These are phyloP conservation scores for Drosophila recens DNA, from an alignment of 2,888 invertebrate species.

Conservation along the genomic window DNA sequence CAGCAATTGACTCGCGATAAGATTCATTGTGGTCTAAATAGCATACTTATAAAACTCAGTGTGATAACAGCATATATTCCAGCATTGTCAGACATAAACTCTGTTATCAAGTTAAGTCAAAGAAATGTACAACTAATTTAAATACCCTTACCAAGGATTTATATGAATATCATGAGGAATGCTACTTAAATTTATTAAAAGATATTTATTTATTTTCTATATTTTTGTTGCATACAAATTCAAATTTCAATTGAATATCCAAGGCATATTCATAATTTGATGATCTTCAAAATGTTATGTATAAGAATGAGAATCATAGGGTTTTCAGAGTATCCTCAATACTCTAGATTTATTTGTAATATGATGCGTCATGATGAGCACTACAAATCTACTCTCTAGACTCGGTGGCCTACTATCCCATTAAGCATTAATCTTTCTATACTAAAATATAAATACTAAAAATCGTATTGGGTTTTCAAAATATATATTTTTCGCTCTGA, in stretches of 20 bases:
- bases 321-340: not conserved
- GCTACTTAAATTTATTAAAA: not conserved
- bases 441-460: not conserved
- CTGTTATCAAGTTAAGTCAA: not conserved
- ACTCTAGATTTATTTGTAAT: not conserved
- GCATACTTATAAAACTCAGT: not conserved
- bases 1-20: not conserved
- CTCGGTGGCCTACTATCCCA: not conserved
- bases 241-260: no score
- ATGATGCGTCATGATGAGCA: not conserved
- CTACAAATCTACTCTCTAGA: not conserved
- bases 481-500: not conserved
- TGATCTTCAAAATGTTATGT: no score
- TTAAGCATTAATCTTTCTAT: not conserved
- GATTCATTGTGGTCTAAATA: not conserved
- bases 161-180: not conserved
- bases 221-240: no score
- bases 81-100: not conserved
- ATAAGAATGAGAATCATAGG: no score
- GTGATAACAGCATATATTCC: conserved; percentile 4
- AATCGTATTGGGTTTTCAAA: not conserved
- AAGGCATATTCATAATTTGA: no score
- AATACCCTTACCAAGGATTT: not conserved
- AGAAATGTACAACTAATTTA: not conserved
- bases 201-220: not conserved